Percentiles rank a stretch among this genome's conserved stretches.
Conservation (phyloP, 2,113 vertebrate genomes). For the Leucoraja erinaceus region DNA sequence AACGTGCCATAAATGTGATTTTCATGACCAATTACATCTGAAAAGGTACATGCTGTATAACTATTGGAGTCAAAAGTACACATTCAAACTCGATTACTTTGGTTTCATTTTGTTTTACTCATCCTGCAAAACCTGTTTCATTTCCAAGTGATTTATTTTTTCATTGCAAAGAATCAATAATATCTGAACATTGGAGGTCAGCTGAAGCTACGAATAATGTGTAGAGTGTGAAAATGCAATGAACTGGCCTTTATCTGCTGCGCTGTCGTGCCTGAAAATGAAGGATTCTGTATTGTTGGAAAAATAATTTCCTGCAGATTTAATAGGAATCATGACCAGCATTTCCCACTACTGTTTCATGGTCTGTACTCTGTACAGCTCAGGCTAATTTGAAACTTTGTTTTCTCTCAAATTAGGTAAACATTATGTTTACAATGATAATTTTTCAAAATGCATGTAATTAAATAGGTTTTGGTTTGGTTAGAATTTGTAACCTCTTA, state of each 20-base stretch:
- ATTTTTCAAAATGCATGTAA: neutral
- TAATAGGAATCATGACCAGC: slow-evolving; percentile 53
- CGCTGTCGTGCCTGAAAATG: slow-evolving; percentile 50
- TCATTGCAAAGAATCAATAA: neutral
- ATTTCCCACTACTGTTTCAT: slow-evolving; percentile 45
- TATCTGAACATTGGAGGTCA: neutral
- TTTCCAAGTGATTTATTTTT: neutral
- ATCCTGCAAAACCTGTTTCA: neutral
- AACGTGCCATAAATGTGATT: neutral
- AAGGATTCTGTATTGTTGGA: slow-evolving; percentile 47
- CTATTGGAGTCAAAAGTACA: neutral
- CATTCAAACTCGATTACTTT: neutral
- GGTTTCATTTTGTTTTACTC: neutral
- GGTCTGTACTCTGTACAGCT: slow-evolving; percentile 46
- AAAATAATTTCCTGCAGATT: slow-evolving; percentile 51
- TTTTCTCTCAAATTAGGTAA: neutral
- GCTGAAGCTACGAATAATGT: neutral
- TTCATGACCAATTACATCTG: no score
- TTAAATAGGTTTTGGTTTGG: neutral
- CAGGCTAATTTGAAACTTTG: slow-evolving; percentile 48
- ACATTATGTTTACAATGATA: neutral
- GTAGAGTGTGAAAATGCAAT: neutral
- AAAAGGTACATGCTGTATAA: no score
- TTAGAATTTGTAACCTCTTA: neutral
- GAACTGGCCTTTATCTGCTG: slow-evolving; percentile 33